Percentiles rank a stretch among this genome's conserved stretches.
Evolutionary conservation across 53 echinoderm and acorn worm genomes (phyloP).

Genomic region (Holothuria leucospilota): DNA sequence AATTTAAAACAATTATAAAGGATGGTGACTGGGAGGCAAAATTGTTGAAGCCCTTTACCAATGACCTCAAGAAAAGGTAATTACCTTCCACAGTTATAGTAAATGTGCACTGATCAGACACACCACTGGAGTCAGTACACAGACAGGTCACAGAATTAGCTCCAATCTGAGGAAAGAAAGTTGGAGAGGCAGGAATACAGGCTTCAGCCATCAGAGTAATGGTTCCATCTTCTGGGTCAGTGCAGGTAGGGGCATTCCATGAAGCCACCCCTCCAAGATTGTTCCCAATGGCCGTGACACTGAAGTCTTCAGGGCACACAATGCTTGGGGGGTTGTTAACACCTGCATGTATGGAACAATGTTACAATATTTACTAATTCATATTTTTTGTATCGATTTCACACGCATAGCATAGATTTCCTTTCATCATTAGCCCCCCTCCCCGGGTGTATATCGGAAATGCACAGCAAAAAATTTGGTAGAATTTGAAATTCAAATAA

Average conservation of each 20-base stretch:
- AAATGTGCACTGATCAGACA: conserved; percentile 16
- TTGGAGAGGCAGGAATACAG: not conserved
- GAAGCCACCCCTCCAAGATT: conserved; percentile 7
- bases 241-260: conserved; percentile 15
- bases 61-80: no score
- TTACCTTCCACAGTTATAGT: conserved; percentile 1
- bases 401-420: no score
- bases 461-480: no score
- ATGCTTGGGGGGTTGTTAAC: not conserved
- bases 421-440: no score
- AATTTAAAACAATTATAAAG: no score
- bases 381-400: no score
- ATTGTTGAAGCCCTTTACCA: no score
- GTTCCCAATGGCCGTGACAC: not conserved
- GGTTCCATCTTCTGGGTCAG: conserved; percentile 24
- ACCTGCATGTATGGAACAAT: no score
- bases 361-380: no score
- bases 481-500: no score
- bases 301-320: not conserved
- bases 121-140: not conserved
- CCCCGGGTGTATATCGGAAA: no score
- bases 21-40: no score
- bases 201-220: not conserved
- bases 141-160: conserved; percentile 9
- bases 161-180: conserved; percentile 5